Evolutionary conservation across 2,113 vertebrate species (phyloP).

Genomic region (Pipa parva): DNA sequence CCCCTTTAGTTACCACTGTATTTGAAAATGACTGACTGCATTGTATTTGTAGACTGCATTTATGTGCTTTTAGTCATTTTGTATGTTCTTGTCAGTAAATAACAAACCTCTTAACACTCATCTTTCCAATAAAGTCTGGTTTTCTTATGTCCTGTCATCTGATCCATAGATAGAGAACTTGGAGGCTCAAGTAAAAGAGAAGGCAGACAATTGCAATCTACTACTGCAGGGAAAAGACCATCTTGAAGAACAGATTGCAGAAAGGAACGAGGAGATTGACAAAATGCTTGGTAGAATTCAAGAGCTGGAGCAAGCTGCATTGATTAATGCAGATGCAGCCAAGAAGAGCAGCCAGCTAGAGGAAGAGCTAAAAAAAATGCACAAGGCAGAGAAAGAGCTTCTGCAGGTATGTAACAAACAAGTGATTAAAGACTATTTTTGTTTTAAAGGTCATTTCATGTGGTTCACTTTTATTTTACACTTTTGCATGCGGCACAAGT

Average conservation of each 20-base stretch:
- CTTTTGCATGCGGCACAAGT: too few species aligned
- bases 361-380: slow-evolving; percentile 74
- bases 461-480: too few species aligned
- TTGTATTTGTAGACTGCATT: too few species aligned
- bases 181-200: slow-evolving; percentile 78
- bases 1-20: neutral
- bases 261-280: slow-evolving; percentile 80
- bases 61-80: too few species aligned
- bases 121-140: too few species aligned
- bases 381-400: slow-evolving; percentile 67
- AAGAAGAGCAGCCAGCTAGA: slow-evolving; percentile 62
- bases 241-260: slow-evolving; percentile 65
- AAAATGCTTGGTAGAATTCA: slow-evolving; percentile 65
- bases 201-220: slow-evolving; percentile 70
- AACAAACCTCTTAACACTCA: too few species aligned
- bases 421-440: too few species aligned
- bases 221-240: slow-evolving; percentile 72
- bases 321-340: slow-evolving; percentile 48
- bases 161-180: slow-evolving; percentile 78
- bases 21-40: too few species aligned
- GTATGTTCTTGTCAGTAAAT: too few species aligned
- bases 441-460: too few species aligned
- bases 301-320: slow-evolving; percentile 66
- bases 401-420: too few species aligned
- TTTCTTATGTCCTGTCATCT: slow-evolving; percentile 7